Conservation (phyloP, 1,140 invertebrate genomes). For the Odontomachus brunneus region DNA sequence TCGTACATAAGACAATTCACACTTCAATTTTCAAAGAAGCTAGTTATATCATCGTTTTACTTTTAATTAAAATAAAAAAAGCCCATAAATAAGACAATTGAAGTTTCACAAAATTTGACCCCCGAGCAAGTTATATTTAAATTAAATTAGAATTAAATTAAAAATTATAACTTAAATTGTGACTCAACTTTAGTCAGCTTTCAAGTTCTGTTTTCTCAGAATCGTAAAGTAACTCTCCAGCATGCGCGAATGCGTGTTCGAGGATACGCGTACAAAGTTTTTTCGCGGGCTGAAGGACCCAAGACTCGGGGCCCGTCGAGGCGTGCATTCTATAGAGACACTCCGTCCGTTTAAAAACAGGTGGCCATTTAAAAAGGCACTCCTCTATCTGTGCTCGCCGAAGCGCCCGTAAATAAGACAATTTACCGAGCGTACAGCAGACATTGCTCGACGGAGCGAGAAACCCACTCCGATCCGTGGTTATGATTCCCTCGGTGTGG, state of each 20-base stretch:
- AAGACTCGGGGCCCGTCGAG: conserved; percentile 15
- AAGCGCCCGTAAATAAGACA: conserved; percentile 47
- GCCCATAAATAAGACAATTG: neutral
- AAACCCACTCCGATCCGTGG: conserved; percentile 40
- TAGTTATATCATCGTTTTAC: too few relatives aligned
- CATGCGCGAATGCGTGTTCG: neutral
- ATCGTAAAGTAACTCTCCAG: too few relatives aligned
- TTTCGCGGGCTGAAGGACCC: neutral
- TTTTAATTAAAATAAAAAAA: too few relatives aligned
- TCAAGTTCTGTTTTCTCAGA: neutral
- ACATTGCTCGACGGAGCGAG: conserved; percentile 52
- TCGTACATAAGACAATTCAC: too few relatives aligned
- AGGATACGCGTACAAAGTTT: conserved; percentile 1
- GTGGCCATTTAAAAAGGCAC: conserved; percentile 45
- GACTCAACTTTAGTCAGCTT: too few relatives aligned
- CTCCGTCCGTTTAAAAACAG: conserved; percentile 46
- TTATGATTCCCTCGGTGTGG: conserved; percentile 39
- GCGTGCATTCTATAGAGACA: conserved; percentile 3
- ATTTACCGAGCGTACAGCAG: conserved; percentile 50
- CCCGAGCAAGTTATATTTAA: neutral
- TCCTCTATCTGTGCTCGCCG: conserved; percentile 38
- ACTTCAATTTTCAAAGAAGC: too few relatives aligned
- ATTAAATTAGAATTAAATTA: too few relatives aligned
- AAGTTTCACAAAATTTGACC: neutral
- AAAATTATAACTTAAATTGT: too few relatives aligned